Conservation (phyloP, 2,797 vertebrate genomes). For the Spizella passerina region DNA sequence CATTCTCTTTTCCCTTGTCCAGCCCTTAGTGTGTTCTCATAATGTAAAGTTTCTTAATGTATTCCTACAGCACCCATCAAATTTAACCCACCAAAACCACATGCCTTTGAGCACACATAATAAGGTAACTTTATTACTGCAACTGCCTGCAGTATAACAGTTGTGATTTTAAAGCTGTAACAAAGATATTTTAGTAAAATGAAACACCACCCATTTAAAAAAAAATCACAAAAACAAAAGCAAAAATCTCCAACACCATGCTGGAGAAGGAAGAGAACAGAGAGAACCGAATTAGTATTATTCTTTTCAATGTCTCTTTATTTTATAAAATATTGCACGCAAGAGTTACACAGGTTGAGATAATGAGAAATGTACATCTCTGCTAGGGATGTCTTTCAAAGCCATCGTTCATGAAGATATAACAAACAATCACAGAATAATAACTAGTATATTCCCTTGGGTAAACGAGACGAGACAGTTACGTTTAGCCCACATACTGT, state of each 20-base stretch:
- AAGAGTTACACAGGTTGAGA: not conserved
- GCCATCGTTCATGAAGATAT: not conserved
- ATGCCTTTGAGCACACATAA: not conserved
- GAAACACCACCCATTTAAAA: not conserved
- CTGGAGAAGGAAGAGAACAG: not conserved
- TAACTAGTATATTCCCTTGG: not conserved
- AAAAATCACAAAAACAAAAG: not conserved
- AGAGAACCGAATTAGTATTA: not conserved
- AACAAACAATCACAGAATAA: not conserved
- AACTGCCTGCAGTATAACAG: not conserved
- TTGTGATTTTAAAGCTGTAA: not conserved
- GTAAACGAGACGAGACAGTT: not conserved
- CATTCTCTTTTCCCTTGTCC: not conserved
- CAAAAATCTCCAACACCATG: not conserved
- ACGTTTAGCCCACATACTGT: not conserved
- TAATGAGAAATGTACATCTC: not conserved
- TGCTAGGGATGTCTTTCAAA: not conserved
- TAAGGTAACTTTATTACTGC: not conserved
- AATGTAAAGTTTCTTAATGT: not conserved
- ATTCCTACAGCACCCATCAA: not conserved
- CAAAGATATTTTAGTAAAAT: not conserved
- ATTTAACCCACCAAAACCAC: not conserved
- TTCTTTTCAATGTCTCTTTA: not conserved
- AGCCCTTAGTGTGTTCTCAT: not conserved
- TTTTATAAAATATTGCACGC: slow-evolving; percentile 49